These are phyloP conservation scores for Actenoides lindsayi DNA, from an alignment of 2,113 vertebrate species.

Conservation along the genomic window DNA sequence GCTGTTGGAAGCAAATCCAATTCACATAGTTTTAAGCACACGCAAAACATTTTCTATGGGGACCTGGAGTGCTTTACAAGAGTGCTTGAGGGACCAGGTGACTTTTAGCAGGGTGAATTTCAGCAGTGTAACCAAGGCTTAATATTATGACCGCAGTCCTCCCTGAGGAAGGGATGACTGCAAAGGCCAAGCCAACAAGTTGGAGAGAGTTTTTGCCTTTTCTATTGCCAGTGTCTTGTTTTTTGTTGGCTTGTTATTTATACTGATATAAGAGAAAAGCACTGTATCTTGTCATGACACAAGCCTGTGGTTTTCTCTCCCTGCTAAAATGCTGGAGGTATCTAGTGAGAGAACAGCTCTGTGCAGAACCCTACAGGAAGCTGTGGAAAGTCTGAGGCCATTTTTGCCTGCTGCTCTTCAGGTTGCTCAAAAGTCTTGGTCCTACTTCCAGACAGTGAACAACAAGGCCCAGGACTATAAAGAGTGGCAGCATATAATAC, in stretches of 20 bases:
- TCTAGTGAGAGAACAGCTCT: not conserved
- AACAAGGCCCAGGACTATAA: not conserved
- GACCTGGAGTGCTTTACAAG: slow-evolving; percentile 25
- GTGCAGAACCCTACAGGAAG: not conserved
- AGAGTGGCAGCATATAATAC: not conserved
- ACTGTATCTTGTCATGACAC: not conserved
- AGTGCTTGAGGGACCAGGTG: slow-evolving; percentile 2
- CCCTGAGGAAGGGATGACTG: not conserved
- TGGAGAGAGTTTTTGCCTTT: not conserved
- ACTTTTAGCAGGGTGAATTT: slow-evolving; percentile 16
- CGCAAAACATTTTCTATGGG: slow-evolving; percentile 3
- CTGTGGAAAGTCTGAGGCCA: not conserved
- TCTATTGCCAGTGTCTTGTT: not conserved
- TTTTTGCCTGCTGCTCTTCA: not conserved
- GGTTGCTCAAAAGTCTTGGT: not conserved
- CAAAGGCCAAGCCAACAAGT: not conserved
- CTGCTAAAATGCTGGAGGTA: not conserved
- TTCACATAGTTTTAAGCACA: slow-evolving; percentile 43
- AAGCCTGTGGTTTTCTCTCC: not conserved
- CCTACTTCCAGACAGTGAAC: not conserved
- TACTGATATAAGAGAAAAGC: not conserved
- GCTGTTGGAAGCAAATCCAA: slow-evolving; percentile 37
- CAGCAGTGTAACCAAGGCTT: not conserved
- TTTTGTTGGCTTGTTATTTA: not conserved
- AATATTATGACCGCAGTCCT: not conserved